Evolutionary conservation across 2,113 vertebrate genomes (phyloP).

Genomic region (Festucalex cinctus): DNA sequence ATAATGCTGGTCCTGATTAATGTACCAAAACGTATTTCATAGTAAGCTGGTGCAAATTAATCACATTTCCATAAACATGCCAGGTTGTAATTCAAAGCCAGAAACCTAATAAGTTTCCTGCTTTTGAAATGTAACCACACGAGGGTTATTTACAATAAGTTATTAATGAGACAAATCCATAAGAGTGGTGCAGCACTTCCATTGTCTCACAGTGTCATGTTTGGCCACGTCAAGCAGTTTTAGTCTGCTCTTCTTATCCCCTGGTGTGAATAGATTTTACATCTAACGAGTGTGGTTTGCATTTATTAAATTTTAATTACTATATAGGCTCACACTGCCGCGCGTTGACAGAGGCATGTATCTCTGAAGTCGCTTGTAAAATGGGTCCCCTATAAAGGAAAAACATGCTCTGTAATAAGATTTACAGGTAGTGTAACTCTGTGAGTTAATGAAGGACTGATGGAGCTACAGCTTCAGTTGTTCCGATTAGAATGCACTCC

Average conservation of each 20-base stretch:
- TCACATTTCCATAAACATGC: background rate
- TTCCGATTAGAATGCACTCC: constrained; percentile 26
- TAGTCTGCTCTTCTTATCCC: background rate
- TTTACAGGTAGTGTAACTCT: constrained; percentile 4
- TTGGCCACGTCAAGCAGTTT: background rate
- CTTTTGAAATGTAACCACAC: background rate
- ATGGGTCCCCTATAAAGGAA: background rate
- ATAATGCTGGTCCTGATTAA: background rate
- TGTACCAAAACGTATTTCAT: background rate
- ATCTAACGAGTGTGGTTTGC: background rate
- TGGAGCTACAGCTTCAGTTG: constrained; percentile 1
- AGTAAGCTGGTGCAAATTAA: background rate
- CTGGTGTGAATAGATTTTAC: background rate
- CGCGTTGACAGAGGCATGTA: background rate
- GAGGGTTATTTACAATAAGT: background rate
- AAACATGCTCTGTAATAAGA: constrained; percentile 3
- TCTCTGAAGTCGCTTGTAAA: background rate
- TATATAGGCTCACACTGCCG: background rate
- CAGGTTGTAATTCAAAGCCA: background rate
- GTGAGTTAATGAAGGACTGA: constrained; percentile 1
- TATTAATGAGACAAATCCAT: background rate
- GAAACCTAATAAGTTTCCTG: background rate
- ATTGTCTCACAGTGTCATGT: background rate
- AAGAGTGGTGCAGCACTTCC: background rate
- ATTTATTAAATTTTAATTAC: constrained; percentile 5